phyloP scores from a whole-genome alignment of 2,888 invertebrate genomes.

The Heliconius charithonia region DNA sequence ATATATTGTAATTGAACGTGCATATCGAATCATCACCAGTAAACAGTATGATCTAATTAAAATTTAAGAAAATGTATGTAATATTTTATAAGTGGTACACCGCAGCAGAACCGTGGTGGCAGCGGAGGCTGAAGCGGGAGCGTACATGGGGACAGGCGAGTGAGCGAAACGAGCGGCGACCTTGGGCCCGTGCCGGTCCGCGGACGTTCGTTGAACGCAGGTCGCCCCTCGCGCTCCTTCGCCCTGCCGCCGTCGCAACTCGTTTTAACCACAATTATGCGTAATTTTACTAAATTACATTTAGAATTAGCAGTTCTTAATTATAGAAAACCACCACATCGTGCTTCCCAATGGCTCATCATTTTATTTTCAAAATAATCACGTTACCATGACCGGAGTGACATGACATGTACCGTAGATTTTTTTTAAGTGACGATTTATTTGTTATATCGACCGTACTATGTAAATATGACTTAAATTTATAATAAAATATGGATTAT shows the following conservation, averaged over 20 bases:
- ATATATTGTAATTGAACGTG: neutral
- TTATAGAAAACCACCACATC: conserved; percentile 44
- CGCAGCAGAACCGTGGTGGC: conserved; percentile 45
- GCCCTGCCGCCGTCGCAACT: conserved; percentile 61
- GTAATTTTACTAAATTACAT: conserved; percentile 63
- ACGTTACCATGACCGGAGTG: neutral
- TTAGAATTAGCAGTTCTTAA: conserved; percentile 53
- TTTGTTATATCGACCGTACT: no score
- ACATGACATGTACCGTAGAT: no score
- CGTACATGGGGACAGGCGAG: conserved; percentile 43
- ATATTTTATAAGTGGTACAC: neutral
- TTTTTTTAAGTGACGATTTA: no score
- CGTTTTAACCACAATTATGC: conserved; percentile 71
- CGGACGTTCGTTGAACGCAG: conserved; percentile 82
- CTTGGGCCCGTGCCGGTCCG: conserved; percentile 79
- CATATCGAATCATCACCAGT: neutral
- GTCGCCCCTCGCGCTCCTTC: conserved; percentile 53
- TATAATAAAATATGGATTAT: no score
- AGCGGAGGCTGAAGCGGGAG: conserved; percentile 60
- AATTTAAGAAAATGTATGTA: neutral
- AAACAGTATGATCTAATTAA: neutral
- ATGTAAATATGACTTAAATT: no score
- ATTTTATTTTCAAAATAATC: conserved; percentile 38
- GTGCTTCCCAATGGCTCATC: conserved; percentile 32
- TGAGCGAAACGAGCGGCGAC: conserved; percentile 78